Conservation (phyloP, 2,797 vertebrate species). For the Peromyscus attwateri region DNA sequence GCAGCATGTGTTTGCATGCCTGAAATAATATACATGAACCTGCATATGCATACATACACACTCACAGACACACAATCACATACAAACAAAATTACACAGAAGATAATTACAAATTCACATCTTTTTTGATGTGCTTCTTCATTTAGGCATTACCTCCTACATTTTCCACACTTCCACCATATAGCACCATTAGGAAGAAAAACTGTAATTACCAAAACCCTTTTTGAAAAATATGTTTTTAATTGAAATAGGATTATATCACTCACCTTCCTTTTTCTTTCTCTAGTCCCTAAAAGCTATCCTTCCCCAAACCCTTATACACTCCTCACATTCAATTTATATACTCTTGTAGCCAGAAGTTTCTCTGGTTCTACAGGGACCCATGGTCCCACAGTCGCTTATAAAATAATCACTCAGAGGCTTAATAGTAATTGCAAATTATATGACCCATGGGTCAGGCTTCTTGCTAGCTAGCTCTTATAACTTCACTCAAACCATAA, state of each 20-base stretch:
- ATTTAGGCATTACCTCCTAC: too few species aligned
- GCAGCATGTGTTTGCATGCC: neutral
- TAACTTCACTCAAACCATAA: too few species aligned
- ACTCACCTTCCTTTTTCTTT: too few species aligned
- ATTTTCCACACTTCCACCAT: neutral
- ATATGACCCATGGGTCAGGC: too few species aligned
- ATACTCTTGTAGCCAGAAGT: too few species aligned
- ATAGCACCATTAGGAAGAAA: neutral
- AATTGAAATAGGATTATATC: neutral
- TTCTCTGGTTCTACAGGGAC: too few species aligned
- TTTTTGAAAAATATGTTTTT: neutral
- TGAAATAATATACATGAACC: neutral
- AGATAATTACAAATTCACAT: neutral
- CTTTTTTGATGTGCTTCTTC: neutral
- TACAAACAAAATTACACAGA: neutral
- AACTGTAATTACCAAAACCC: neutral
- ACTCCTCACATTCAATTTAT: neutral
- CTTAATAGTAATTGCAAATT: too few species aligned
- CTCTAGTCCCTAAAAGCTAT: too few species aligned
- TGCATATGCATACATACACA: neutral
- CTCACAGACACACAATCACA: neutral
- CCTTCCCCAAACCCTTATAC: neutral
- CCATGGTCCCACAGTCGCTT: too few species aligned
- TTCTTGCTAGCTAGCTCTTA: too few species aligned
- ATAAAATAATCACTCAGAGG: too few species aligned